phyloP scores from a whole-genome alignment of 1,140 invertebrate species.

The Bilobella aurantiaca region DNA sequence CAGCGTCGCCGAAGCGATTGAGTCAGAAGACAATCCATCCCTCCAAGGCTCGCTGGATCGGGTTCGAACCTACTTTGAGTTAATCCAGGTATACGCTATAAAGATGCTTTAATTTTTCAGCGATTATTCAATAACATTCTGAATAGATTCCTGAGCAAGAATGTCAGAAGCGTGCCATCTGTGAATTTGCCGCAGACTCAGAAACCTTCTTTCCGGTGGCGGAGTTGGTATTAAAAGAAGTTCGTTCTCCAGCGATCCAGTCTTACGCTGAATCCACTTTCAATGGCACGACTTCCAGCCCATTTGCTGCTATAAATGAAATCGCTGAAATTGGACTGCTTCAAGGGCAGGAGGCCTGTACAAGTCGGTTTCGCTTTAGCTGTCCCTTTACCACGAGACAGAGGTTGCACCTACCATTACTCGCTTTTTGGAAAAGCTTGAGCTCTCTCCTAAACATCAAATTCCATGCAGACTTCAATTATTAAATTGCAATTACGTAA shows the following conservation, averaged over 20 bases:
- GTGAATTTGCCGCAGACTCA: conserved; percentile 35
- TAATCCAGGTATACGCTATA: conserved; percentile 18
- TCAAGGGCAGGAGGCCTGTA: conserved; percentile 7
- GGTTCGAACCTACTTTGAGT: conserved; percentile 20
- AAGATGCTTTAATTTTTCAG: too few species aligned
- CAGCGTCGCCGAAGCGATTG: neutral
- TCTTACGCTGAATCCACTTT: neutral
- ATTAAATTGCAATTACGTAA: neutral
- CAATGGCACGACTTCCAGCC: neutral
- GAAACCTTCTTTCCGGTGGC: conserved; percentile 34
- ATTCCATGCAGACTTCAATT: neutral
- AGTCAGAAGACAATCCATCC: conserved; percentile 3
- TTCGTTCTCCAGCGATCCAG: neutral
- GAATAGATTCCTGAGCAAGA: conserved; percentile 33
- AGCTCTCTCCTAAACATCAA: conserved; percentile 11
- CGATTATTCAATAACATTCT: too few species aligned
- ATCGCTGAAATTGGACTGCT: conserved; percentile 10
- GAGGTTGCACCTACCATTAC: conserved; percentile 16
- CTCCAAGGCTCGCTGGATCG: conserved; percentile 15
- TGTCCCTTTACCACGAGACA: conserved; percentile 17
- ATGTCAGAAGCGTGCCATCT: conserved; percentile 36
- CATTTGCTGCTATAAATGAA: neutral
- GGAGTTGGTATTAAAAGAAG: conserved; percentile 33
- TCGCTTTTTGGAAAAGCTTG: conserved; percentile 21
- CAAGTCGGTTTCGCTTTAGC: neutral